Evolutionary conservation across 2,888 invertebrate species (phyloP), one percentile per base, ranked within the genome.

Genomic region (Oscheius onirici): DNA sequence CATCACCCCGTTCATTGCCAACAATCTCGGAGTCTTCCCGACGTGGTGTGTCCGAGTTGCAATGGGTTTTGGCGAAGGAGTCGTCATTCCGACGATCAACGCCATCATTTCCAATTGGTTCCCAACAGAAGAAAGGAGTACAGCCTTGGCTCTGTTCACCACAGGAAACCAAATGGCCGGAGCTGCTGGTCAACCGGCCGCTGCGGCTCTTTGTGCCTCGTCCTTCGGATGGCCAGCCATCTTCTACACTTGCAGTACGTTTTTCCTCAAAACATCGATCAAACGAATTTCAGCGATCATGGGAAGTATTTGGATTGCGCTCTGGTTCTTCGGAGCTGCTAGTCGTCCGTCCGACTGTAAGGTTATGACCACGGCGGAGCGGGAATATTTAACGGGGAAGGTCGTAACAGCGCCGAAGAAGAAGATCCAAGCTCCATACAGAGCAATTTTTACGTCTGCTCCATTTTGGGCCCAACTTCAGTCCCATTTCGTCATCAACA

Each of bases 61-160:
- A 5, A 84, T 82, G 81, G 84, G 84, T 41, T 67, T 84, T 41
- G 84, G 81, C 52, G 83, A 83, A 77, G 81, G 83, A 8, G 78
- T 84, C 54, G 75, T 82, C n/a, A 71, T 82, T 6, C 84, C 84
- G 0, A 72, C 83, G 5, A 77, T 80, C 69, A 84, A 84, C 40
- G 73, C 81, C 15, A 77, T 84, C n/a, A 78, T 83, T 17, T 74
- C 82, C 22, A 75, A 82, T 41, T 84, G 84, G 84, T 78, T 84
- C 43, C 84, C 84, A 0, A 75, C 74, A n/a, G 73, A 76, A 34
- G 84, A 84, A 46, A 61, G 80, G 24, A 77, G 80, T 65, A 80
- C 78, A 0, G 80, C 84, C 0, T 73, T 80, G 3, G 80, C 84
- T 2, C 54, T 84, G 0, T 81, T 81, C 55, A 84, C 84, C 1